Conservation (phyloP, 2,113 vertebrate genomes). For the Australoheros scitulus region DNA sequence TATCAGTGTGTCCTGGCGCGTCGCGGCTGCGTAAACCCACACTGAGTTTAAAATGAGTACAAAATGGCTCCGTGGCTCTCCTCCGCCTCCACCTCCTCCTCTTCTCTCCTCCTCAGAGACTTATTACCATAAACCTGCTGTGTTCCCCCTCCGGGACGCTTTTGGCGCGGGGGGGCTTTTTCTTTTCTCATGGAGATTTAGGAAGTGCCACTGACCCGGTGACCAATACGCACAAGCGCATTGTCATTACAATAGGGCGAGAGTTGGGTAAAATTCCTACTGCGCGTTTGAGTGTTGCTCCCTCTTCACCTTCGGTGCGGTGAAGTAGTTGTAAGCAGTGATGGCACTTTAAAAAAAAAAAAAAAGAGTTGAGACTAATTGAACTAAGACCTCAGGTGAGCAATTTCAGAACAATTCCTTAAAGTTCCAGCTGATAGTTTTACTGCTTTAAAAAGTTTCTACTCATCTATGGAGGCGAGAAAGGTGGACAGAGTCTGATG, state of each 20-base stretch:
- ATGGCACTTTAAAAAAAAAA: background rate
- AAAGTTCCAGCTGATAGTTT: too few relatives aligned
- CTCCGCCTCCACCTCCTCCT: conserved; percentile 70
- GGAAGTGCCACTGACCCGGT: conserved; percentile 63
- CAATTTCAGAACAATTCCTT: too few relatives aligned
- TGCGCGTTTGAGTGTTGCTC: conserved; percentile 21
- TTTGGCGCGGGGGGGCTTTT: conserved; percentile 35
- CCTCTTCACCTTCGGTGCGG: background rate
- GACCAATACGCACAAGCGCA: conserved; percentile 53
- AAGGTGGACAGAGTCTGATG: background rate
- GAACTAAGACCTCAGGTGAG: background rate
- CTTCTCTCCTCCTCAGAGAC: conserved; percentile 72
- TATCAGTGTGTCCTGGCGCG: conserved; percentile 68
- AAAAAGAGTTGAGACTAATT: background rate
- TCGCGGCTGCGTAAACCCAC: conserved; percentile 73
- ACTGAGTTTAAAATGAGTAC: conserved; percentile 83
- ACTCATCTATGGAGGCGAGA: background rate
- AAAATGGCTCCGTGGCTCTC: conserved; percentile 87
- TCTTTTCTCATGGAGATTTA: conserved; percentile 75
- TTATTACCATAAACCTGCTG: conserved; percentile 87
- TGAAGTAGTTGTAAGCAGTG: background rate
- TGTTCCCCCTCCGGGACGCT: conserved; percentile 68
- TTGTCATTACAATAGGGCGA: conserved; percentile 64
- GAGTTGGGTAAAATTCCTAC: conserved; percentile 43
- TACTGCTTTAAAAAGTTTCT: background rate